Conservation (phyloP, 2,888 invertebrate genomes). For the Hoplodrina ambigua region DNA sequence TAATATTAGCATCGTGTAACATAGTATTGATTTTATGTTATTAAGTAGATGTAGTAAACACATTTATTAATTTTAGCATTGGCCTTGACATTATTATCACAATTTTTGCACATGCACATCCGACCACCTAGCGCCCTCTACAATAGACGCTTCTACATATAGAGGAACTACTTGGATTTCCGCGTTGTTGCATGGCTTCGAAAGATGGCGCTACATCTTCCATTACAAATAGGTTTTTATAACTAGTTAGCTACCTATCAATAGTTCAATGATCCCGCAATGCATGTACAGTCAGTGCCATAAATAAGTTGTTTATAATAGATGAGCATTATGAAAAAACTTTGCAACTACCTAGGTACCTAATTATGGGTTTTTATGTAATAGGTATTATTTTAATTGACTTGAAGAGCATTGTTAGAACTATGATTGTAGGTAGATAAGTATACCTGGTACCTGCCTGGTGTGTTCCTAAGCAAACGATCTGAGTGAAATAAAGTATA, state of each 20-base stretch:
- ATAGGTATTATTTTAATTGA: conserved; percentile 8
- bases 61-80: conserved; percentile 72
- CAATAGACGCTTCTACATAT: conserved; percentile 34
- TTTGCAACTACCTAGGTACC: background rate
- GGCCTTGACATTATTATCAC: conserved; percentile 88
- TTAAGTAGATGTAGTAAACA: conserved; percentile 35
- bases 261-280: conserved; percentile 76
- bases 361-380: conserved; percentile 12
- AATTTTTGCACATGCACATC: conserved; percentile 81
- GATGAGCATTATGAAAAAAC: conserved; percentile 39
- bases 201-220: conserved; percentile 77
- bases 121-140: conserved; percentile 71
- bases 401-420: background rate
- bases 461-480: background rate
- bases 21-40: conserved; percentile 32
- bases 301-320: conserved; percentile 52
- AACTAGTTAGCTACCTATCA: conserved; percentile 63
- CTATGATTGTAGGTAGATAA: background rate
- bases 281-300: conserved; percentile 60
- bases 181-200: conserved; percentile 44
- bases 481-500: background rate
- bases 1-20: conserved; percentile 14
- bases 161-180: conserved; percentile 48
- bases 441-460: background rate
- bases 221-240: conserved; percentile 64